A percentile compares a stretch with the other conserved stretches of the same genome.
Evolutionary conservation across 2,113 vertebrate genomes (phyloP).

Genomic region (Tachycineta bicolor): DNA sequence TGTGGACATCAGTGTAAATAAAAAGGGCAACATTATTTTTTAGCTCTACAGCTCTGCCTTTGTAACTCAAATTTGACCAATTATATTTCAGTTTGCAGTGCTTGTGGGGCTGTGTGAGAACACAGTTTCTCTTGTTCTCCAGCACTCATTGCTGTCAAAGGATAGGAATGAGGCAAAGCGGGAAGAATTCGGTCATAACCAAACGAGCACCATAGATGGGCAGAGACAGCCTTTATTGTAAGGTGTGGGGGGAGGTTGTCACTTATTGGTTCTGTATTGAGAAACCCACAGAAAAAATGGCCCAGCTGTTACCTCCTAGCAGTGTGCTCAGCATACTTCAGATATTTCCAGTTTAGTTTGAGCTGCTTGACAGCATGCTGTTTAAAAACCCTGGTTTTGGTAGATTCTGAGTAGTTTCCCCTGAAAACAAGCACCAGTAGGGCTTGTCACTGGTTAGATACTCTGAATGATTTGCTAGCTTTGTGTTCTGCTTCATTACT

Average conservation of each 20-base stretch:
- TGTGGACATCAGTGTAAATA: neutral
- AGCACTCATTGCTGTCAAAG: neutral
- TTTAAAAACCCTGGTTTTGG: neutral
- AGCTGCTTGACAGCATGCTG: neutral
- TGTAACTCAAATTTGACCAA: neutral
- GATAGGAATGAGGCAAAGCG: slow-evolving; percentile 19
- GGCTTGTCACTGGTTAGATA: slow-evolving; percentile 15
- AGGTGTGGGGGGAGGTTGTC: slow-evolving; percentile 30
- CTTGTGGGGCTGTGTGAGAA: neutral
- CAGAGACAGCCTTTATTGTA: slow-evolving; percentile 15
- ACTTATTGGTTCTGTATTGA: neutral
- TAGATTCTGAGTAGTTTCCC: neutral
- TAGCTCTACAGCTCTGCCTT: neutral
- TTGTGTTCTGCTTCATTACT: slow-evolving; percentile 17
- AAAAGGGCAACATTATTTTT: neutral
- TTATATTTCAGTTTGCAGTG: neutral
- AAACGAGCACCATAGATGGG: slow-evolving; percentile 31
- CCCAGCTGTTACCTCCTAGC: neutral
- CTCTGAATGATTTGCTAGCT: slow-evolving; percentile 9
- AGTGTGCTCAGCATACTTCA: neutral
- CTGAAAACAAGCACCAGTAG: neutral
- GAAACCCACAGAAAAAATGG: neutral
- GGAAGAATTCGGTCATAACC: neutral
- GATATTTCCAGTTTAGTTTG: neutral
- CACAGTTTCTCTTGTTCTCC: neutral